Evolutionary conservation across 2,797 vertebrate genomes (phyloP).

Genomic region (Miichthys miiuy): DNA sequence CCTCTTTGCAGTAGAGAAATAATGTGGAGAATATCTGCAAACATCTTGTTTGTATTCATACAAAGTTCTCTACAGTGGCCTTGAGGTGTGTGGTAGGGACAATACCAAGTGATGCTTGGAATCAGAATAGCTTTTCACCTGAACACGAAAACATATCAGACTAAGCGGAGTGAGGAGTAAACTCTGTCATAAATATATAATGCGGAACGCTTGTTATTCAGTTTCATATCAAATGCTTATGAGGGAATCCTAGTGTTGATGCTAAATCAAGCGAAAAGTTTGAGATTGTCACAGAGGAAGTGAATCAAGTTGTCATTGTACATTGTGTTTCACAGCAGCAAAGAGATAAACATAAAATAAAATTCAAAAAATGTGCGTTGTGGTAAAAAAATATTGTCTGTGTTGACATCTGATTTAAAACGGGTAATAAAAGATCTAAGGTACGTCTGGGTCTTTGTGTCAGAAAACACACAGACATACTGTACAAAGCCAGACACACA

Average conservation of each 20-base stretch:
- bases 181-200: not conserved
- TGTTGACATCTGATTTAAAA: conserved; percentile 54
- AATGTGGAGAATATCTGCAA: conserved; percentile 18
- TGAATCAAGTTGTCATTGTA: conserved; percentile 17
- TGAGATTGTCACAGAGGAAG: not conserved
- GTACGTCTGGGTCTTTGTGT: conserved; percentile 42
- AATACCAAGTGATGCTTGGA: conserved; percentile 11
- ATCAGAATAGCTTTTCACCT: conserved; percentile 22
- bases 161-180: not conserved
- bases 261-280: conserved; percentile 19
- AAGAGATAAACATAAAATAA: not conserved
- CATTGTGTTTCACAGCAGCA: conserved; percentile 11
- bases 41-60: conserved; percentile 21
- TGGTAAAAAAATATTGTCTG: conserved; percentile 25
- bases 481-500: conserved; percentile 30
- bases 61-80: conserved; percentile 12
- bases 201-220: not conserved
- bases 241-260: not conserved
- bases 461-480: conserved; percentile 31
- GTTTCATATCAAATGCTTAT: not conserved
- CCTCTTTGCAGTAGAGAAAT: not conserved
- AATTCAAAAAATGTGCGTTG: not conserved
- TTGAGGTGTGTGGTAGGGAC: conserved; percentile 16
- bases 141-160: conserved; percentile 14
- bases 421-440: conserved; percentile 42